Evolutionary conservation across 92 coral and sea anemone genomes (phyloP).

Genomic region (Porites lobata): DNA sequence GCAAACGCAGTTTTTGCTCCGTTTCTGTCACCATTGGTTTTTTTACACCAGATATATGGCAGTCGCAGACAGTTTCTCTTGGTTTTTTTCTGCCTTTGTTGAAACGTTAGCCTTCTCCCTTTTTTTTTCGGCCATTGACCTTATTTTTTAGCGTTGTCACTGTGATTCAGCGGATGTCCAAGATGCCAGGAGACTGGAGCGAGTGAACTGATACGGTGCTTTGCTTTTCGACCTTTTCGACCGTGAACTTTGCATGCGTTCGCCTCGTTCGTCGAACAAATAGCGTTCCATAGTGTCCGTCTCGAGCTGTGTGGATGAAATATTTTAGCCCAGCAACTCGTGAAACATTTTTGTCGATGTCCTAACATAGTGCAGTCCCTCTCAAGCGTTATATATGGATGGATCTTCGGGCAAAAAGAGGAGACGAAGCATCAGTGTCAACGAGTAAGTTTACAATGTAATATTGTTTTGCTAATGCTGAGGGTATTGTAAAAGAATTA

Average conservation of each 20-base stretch:
- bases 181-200: background rate
- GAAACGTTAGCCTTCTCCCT: too few species aligned
- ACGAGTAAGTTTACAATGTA: slow-evolving; percentile 21
- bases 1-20: too few species aligned
- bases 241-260: too few species aligned
- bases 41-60: too few species aligned
- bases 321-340: background rate
- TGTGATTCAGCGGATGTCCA: too few species aligned
- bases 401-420: slow-evolving; percentile 28
- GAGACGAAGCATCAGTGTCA: slow-evolving; percentile 2
- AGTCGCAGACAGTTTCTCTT: too few species aligned
- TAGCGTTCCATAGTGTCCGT: background rate
- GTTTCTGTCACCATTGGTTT: too few species aligned
- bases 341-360: background rate
- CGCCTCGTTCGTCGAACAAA: background rate
- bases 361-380: background rate
- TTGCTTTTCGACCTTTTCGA: too few species aligned
- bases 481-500: background rate
- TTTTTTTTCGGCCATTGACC: too few species aligned
- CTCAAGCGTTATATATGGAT: slow-evolving; percentile 6
- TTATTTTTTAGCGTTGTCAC: too few species aligned
- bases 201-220: background rate
- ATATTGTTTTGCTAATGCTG: background rate
- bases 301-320: background rate
- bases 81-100: too few species aligned